phyloP scores from a whole-genome alignment of 1,140 invertebrate genomes.

The Drusus annulatus region DNA sequence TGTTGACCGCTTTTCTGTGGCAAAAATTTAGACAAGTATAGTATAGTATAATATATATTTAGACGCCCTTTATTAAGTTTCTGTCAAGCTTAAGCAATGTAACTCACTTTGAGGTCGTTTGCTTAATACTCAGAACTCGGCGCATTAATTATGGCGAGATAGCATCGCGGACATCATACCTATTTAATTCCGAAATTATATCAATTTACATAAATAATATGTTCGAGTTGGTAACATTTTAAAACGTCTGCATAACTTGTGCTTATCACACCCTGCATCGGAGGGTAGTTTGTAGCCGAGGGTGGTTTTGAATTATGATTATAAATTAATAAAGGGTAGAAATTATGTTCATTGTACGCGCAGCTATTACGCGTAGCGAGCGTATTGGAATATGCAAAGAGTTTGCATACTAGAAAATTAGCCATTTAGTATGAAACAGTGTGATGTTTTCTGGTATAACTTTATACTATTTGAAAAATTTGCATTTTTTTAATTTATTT shows the following conservation, averaged over 20 bases:
- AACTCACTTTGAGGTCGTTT: not conserved
- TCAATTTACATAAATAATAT: slow-evolving; percentile 17
- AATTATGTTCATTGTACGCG: not conserved
- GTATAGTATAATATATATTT: too few species aligned
- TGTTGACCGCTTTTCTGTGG: too few species aligned
- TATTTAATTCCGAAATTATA: slow-evolving; percentile 10
- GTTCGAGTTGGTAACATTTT: not conserved
- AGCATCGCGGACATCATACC: not conserved
- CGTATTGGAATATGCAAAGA: too few species aligned
- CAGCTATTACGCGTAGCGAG: too few species aligned
- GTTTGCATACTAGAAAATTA: too few species aligned
- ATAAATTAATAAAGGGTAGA: slow-evolving; percentile 12
- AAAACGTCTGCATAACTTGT: slow-evolving; percentile 10
- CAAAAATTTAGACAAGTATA: too few species aligned
- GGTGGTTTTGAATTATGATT: slow-evolving; percentile 3
- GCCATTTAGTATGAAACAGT: too few species aligned
- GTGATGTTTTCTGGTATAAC: too few species aligned
- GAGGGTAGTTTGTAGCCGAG: not conserved
- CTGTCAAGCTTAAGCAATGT: too few species aligned
- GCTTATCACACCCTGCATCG: slow-evolving; percentile 2
- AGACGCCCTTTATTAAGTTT: too few species aligned
- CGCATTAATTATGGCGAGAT: not conserved
- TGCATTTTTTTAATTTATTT: too few species aligned
- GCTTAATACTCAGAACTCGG: not conserved
- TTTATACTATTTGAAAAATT: too few species aligned